phyloP scores from a whole-genome alignment of 2,888 invertebrate species.

The Zootermopsis nevadensis region DNA sequence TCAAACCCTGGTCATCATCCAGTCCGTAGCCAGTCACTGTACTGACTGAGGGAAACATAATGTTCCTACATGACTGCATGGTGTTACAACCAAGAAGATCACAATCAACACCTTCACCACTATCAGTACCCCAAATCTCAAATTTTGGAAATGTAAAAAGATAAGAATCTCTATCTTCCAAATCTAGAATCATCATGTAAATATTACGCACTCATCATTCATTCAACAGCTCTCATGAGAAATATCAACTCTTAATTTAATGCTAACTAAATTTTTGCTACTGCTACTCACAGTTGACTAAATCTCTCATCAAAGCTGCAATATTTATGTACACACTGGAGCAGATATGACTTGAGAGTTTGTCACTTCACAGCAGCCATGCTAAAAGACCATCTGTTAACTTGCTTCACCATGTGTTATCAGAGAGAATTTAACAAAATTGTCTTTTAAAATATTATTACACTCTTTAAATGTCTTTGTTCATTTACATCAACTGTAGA shows the following conservation, averaged over 20 bases:
- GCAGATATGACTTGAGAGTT: not conserved
- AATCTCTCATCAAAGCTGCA: not conserved
- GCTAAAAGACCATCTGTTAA: not conserved
- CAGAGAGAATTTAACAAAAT: slow-evolving; percentile 6
- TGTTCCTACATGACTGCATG: too few species aligned
- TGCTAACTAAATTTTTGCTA: not conserved
- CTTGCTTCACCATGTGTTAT: not conserved
- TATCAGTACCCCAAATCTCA: too few species aligned
- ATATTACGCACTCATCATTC: not conserved
- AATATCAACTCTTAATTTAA: not conserved
- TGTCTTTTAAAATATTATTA: not conserved
- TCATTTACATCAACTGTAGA: not conserved
- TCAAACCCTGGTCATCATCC: too few species aligned
- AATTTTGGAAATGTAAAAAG: not conserved
- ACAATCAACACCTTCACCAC: too few species aligned
- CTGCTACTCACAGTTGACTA: not conserved
- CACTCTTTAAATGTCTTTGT: not conserved
- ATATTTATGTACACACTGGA: not conserved
- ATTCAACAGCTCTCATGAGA: not conserved
- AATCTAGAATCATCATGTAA: not conserved
- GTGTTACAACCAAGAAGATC: too few species aligned
- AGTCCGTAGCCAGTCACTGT: too few species aligned
- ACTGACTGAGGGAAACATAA: too few species aligned
- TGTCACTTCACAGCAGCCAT: not conserved
- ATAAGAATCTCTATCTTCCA: not conserved